These are phyloP conservation scores for Chloropsis hardwickii DNA, from an alignment of 2,113 vertebrate genomes.

Conservation along the genomic window DNA sequence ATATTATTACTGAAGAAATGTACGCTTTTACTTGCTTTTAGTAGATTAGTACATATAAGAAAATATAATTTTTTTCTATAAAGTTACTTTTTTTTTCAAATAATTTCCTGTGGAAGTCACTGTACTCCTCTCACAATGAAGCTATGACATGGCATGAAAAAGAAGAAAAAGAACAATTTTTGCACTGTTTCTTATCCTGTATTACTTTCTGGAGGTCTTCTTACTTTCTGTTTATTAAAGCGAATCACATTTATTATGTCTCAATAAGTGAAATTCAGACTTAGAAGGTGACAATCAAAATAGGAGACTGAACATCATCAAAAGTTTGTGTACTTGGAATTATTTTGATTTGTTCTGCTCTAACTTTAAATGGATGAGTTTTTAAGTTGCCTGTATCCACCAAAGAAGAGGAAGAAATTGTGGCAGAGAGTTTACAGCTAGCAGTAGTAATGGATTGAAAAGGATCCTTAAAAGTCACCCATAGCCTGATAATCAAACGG, in stretches of 20 bases:
- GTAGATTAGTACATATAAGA: background rate
- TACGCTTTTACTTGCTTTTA: background rate
- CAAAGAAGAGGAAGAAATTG: background rate
- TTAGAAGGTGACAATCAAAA: background rate
- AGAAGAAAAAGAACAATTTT: accelerated
- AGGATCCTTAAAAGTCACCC: conserved; percentile 34
- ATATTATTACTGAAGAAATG: background rate
- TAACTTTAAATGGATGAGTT: background rate
- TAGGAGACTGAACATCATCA: background rate
- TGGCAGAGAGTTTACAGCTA: background rate
- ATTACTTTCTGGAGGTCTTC: background rate
- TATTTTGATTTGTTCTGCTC: background rate
- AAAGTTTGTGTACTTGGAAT: background rate
- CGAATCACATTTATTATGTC: background rate
- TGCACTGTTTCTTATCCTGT: background rate
- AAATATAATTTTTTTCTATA: background rate
- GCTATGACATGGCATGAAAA: background rate
- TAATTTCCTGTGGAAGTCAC: background rate
- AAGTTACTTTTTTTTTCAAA: background rate
- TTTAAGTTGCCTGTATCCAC: background rate
- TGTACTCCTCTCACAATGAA: background rate
- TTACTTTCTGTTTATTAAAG: background rate
- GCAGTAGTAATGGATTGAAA: background rate
- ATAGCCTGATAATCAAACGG: conserved; percentile 53
- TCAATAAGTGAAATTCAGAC: background rate